Base-by-base conservation (phyloP, 2,797 vertebrate genomes). In the Aldrovandia affinis region DNA sequence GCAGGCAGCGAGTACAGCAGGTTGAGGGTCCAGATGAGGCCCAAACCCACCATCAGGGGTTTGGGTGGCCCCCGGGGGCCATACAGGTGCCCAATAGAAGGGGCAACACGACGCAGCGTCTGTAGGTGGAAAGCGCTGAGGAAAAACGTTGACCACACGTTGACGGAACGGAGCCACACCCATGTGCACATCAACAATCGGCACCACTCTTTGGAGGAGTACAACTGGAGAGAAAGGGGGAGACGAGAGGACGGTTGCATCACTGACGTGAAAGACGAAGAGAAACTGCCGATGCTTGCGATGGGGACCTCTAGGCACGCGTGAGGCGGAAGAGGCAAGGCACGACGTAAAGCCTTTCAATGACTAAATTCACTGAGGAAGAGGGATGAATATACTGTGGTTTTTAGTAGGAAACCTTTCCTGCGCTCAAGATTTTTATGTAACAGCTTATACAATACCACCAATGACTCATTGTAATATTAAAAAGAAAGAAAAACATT, bases 161-260 rank as follows among this genome's bases (percentile, higher is more conserved):
- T 96, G 54, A 94, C 95, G 0, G 95, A 93, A 42, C 96, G 95
- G 70, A 96, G 85, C 94, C 96, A 95, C 87, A 96, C 95, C 95
- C 96, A 96, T 47, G 95, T 15, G 1, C 93, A 95, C 95, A 96
- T 97, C 85, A 96, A 91, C 20, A 95, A 30, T 79, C 90, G 94
- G 85, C 96, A 96, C 91, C 92, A 95, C 28, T 84, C 83, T 80
- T 85, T 93, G 77, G 92, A 93, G 2, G 90, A 90, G 85, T 89
- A 94, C n/a, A 96, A 85, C 91, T 92, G 85, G 50, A n/a, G 79
- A 80, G 14, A 83, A 0, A 25, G 63, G 44, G 3, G 44, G 75
- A 18, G 65, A 39, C 15, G 61, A 50, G 50, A 0, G 8, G 50
- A 79, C 47, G 25, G 47, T 33, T n/a, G 42, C 3, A 77, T 77